Conservation (phyloP, 1,140 invertebrate species). For the Papilio dardanus region DNA sequence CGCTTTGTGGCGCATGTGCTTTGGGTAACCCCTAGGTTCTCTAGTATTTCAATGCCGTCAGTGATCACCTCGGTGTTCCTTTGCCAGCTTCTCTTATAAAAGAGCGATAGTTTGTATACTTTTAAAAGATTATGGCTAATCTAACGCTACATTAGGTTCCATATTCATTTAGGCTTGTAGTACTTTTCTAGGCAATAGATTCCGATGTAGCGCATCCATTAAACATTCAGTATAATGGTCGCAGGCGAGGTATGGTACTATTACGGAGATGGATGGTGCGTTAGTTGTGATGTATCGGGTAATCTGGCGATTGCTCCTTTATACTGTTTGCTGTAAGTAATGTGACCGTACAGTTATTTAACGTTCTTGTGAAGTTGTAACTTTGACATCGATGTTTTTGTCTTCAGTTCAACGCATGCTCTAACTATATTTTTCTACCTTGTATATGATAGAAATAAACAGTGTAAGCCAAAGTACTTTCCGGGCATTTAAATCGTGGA, state of each 20-base stretch:
- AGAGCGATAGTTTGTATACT: too few species aligned
- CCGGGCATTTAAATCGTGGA: too few species aligned
- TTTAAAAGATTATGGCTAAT: too few species aligned
- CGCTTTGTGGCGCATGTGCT: too few species aligned
- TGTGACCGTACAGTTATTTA: conserved; percentile 29
- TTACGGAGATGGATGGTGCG: conserved; percentile 46
- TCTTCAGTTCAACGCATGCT: not conserved
- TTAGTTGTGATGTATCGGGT: conserved; percentile 42
- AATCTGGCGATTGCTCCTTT: conserved; percentile 45
- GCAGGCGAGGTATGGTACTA: conserved; percentile 39
- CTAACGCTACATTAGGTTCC: not conserved
- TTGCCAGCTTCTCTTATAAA: too few species aligned
- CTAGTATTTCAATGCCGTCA: too few species aligned
- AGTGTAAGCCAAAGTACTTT: too few species aligned
- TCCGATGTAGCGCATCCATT: conserved; percentile 36
- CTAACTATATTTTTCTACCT: too few species aligned
- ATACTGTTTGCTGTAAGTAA: conserved; percentile 26
- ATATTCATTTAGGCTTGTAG: not conserved
- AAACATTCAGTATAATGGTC: conserved; percentile 47
- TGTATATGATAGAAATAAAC: too few species aligned
- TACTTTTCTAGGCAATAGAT: not conserved
- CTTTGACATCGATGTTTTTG: conserved; percentile 37
- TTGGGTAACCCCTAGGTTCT: too few species aligned
- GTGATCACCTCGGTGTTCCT: too few species aligned
- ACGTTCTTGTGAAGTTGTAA: not conserved